Conservation (phyloP, 2,797 vertebrate genomes). For the Onychomys arenicola region DNA sequence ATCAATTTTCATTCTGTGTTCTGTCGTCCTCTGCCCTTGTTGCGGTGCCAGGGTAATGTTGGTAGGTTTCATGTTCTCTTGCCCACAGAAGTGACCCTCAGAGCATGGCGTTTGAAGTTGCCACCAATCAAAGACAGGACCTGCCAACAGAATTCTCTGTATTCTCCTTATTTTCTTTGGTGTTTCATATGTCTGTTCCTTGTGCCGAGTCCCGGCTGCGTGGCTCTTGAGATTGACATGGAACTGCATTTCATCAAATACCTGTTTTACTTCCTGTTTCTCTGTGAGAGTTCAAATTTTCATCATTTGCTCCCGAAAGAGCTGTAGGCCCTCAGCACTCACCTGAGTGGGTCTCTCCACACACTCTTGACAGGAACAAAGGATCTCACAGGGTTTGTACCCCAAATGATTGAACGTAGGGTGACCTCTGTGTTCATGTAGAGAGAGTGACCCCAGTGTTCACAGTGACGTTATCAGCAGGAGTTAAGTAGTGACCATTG, state of each 20-base stretch:
- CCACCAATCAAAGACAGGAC: neutral
- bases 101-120: neutral
- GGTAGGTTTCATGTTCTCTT: neutral
- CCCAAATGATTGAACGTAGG: rapidly evolving
- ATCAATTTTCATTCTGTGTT: slow-evolving; percentile 13
- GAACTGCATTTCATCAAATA: neutral
- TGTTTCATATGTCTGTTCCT: rapidly evolving
- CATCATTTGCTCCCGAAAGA: neutral
- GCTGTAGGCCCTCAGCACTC: neutral
- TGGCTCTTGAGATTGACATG: neutral
- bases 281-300: rapidly evolving
- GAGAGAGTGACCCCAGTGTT: rapidly evolving
- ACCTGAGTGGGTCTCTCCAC: neutral
- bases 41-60: neutral
- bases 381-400: rapidly evolving
- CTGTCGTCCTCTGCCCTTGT: neutral
- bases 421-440: rapidly evolving
- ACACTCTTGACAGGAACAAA: neutral
- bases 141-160: neutral
- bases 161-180: neutral
- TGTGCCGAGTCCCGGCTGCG: rapidly evolving
- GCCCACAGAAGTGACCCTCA: neutral
- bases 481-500: rapidly evolving
- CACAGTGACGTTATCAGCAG: rapidly evolving
- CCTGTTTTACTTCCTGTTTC: neutral